Evolutionary conservation across 1,140 invertebrate species (phyloP).

Genomic region (Drosophila virilis): DNA sequence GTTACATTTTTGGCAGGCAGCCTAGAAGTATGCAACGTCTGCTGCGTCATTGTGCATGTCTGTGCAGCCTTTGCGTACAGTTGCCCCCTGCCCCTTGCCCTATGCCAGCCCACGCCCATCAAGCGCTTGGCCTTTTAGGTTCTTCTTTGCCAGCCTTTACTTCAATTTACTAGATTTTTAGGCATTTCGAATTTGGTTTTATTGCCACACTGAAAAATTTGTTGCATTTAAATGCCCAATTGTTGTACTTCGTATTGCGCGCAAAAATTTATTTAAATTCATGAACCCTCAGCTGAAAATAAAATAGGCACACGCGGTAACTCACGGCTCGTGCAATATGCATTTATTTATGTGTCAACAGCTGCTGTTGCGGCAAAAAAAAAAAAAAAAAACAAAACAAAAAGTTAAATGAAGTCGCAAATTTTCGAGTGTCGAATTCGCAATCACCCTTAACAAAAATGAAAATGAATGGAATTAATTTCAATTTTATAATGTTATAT

Average conservation of each 20-base stretch:
- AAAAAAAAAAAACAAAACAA: slow-evolving; percentile 48
- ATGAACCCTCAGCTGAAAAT: slow-evolving; percentile 24
- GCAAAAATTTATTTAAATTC: slow-evolving; percentile 53
- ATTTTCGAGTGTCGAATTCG: not conserved
- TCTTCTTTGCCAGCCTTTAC: slow-evolving; percentile 2
- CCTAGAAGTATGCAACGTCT: slow-evolving; percentile 60
- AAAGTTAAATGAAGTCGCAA: slow-evolving; percentile 17
- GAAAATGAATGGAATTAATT: too few relatives aligned
- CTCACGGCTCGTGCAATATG: slow-evolving; percentile 38
- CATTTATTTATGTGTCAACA: slow-evolving; percentile 55
- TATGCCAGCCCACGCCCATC: too few relatives aligned
- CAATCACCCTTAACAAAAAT: slow-evolving; percentile 3
- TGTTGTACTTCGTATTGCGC: not conserved
- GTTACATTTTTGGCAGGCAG: slow-evolving; percentile 61
- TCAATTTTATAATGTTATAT: too few relatives aligned
- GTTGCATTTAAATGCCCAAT: slow-evolving; percentile 35
- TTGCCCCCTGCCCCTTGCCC: not conserved
- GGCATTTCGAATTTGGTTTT: slow-evolving; percentile 38
- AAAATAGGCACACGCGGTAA: slow-evolving; percentile 14
- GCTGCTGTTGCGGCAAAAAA: slow-evolving; percentile 44
- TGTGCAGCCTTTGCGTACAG: slow-evolving; percentile 13
- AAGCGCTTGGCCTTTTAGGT: slow-evolving; percentile 2
- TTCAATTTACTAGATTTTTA: slow-evolving; percentile 48
- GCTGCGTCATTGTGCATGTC: slow-evolving; percentile 36
- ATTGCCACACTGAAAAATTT: slow-evolving; percentile 11